Base-by-base conservation (phyloP, 2,888 invertebrate species). In the Amiota mariae region DNA sequence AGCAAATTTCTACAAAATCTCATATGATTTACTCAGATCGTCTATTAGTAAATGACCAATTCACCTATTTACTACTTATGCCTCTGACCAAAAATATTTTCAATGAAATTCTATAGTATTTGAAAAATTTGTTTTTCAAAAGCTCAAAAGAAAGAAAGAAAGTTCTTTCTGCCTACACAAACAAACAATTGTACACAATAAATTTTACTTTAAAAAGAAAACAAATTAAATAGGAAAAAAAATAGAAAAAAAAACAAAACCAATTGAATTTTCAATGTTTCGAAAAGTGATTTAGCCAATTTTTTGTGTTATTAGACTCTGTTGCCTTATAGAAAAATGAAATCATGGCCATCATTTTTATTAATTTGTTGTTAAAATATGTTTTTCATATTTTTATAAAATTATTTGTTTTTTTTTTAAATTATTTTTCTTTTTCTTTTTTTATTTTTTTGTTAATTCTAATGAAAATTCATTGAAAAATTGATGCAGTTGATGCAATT, bases 351-450 rank as follows among this genome's bases (percentile, higher is more conserved):
- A 74, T 64, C 74, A 47, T 24, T 57, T 10, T 57, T 51, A 15
- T 51, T 36, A 36, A 57, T 13, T 70, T 63, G 63, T 18, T 77
- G 77, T 75, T 73, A 76, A 84, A 73, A 77, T 73, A 75, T 76
- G 78, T 72, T 85, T 81, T 83, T 85, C 78, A 85, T 86, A 86
- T 79, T 80, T 85, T 75, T 48, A 74, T 77, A 76, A 77, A 81
- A 56, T 18, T 10, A 3, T 63, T 20, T 9, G 47, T 63, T 63
- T 24, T 63, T 63, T 13, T 57, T 8, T 57, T 24, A 24, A n/a
- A n/a, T n/a, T n/a, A n/a, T n/a, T n/a, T n/a, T n/a, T n/a, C n/a
- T n/a, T n/a, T 11, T 13, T 2, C 6, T 3, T 46, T 64, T 64
- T 18, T 64, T 64, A 12, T 57, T 15, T 57, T 57, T 57, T 18